Evolutionary conservation across 2,113 vertebrate genomes (phyloP).

Genomic region (Lepus europaeus): DNA sequence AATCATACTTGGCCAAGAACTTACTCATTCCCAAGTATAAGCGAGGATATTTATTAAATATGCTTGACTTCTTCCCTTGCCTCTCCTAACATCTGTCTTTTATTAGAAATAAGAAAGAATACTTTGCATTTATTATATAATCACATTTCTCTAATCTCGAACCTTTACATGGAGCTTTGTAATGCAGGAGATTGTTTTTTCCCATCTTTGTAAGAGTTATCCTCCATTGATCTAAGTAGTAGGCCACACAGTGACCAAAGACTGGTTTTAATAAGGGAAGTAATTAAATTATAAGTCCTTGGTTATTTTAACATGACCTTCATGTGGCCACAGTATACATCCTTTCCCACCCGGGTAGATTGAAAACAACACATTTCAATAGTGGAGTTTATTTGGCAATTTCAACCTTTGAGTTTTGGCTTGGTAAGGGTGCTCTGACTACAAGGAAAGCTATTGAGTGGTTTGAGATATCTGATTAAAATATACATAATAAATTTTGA

Average conservation of each 20-base stretch:
- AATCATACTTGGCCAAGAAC: neutral
- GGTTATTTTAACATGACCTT: neutral
- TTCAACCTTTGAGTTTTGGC: neutral
- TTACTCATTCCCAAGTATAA: neutral
- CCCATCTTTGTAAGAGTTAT: neutral
- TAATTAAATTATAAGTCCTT: neutral
- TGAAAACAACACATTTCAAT: neutral
- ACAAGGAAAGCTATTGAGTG: neutral
- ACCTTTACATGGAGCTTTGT: neutral
- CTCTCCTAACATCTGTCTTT: neutral
- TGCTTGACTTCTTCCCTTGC: neutral
- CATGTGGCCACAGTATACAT: neutral
- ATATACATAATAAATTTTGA: constrained; percentile 53
- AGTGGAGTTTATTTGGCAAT: neutral
- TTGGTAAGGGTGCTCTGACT: neutral
- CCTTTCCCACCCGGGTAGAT: neutral
- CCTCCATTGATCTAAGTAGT: neutral
- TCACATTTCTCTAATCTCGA: neutral
- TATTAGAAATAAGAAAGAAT: neutral
- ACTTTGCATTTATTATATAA: neutral
- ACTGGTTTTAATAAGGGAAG: neutral
- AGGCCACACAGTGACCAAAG: neutral
- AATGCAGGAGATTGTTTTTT: neutral
- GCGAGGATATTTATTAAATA: neutral
- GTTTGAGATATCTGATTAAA: constrained; percentile 48